Conservation (phyloP, 2,797 vertebrate species). For the Sciurus carolinensis region DNA sequence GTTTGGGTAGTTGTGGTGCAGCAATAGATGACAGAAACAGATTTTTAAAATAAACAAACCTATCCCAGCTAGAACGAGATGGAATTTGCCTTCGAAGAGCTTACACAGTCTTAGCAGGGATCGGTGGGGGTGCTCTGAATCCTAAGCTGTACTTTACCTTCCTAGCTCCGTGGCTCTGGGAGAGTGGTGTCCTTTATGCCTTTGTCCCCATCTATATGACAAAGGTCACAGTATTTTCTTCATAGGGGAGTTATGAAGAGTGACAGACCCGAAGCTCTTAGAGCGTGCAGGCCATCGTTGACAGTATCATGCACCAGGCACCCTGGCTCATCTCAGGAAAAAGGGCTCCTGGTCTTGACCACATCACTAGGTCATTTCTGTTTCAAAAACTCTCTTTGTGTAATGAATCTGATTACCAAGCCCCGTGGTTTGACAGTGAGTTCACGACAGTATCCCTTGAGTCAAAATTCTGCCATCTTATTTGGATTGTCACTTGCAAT, state of each 20-base stretch:
- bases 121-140: neutral
- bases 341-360: neutral
- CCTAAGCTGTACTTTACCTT: neutral
- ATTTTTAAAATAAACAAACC: neutral
- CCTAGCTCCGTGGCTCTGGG: neutral
- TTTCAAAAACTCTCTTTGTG: neutral
- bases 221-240: neutral
- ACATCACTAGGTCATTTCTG: neutral
- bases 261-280: neutral
- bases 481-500: neutral
- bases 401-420: neutral
- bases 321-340: rapidly evolving
- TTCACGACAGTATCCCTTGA: neutral
- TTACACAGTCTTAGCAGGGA: neutral
- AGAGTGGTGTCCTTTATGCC: neutral
- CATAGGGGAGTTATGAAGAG: neutral
- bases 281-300: too few species aligned
- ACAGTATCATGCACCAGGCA: rapidly evolving
- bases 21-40: neutral
- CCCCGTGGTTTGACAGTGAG: neutral
- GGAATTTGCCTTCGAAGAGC: neutral
- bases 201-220: neutral
- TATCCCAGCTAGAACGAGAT: neutral
- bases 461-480: neutral
- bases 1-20: neutral